Base-by-base conservation (phyloP, 1,140 invertebrate genomes). In the Neoseiulus cucumeris region DNA sequence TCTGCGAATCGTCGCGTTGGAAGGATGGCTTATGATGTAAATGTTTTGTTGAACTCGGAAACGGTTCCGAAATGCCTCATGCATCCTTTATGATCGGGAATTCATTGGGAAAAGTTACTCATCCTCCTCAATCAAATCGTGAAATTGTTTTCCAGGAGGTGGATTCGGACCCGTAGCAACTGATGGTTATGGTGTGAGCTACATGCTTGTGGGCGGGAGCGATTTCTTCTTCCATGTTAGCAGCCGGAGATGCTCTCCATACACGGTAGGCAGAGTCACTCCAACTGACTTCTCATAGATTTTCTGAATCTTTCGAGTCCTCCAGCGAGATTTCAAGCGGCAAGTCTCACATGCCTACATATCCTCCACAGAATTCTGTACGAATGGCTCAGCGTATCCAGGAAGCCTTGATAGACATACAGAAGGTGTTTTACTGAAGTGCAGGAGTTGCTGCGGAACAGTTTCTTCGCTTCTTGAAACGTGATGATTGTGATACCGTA, bases 101-200 rank as follows among this genome's bases (percentile, higher is more conserved):
- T n/a, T n/a, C n/a, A n/a, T n/a, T n/a, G n/a, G n/a, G n/a, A n/a
- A n/a, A n/a, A n/a, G n/a, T n/a, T n/a, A n/a, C n/a, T n/a, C n/a
- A n/a, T n/a, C n/a, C n/a, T n/a, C n/a, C n/a, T n/a, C 33, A 4
- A 39, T 39, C 33, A 39, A 39, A 39, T 6, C 4, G 33, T 6
- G 9, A 4, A 9, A 39, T 39, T 9, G 33, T 39, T 39, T 9
- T 9, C 14, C 22, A 59, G 51, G 51, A 17, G 51, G 51, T 17
- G 51, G 51, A 25, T 59, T 59, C 33, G 51, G 51, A 29, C 51
- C 51, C 9, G 51, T 82, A 5, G 91, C 93, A 20, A 91, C 97
- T 78, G 90, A 96, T 78, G 93, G 94, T 42, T 98, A 98, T 76
- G 94, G 94, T 45, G 93, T 98, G 1, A 96, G 91, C 1, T 98